Percentiles rank a stretch among this genome's conserved stretches.
Conservation (phyloP, 2,888 invertebrate species). For the Caradrina kadenii region DNA sequence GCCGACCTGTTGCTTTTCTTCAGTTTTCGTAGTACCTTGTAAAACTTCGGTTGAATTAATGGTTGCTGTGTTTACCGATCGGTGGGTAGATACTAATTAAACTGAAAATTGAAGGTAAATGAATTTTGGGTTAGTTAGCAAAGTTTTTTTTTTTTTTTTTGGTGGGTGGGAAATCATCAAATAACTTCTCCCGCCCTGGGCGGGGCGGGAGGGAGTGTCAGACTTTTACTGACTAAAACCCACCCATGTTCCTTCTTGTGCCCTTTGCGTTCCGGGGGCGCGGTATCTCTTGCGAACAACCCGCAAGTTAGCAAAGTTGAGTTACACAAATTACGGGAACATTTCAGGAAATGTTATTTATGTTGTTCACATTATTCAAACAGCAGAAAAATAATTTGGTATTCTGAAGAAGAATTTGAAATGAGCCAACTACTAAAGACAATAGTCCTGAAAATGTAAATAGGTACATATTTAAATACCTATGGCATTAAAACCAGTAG, state of each 20-base stretch:
- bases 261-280: too few relatives aligned
- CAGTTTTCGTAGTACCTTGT: conserved; percentile 26
- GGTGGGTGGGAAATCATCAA: too few relatives aligned
- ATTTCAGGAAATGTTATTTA: background rate
- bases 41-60: conserved; percentile 19
- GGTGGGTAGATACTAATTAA: conserved; percentile 3
- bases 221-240: too few relatives aligned
- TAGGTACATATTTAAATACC: conserved; percentile 2
- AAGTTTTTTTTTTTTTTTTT: too few relatives aligned
- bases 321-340: background rate
- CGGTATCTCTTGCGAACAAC: too few relatives aligned
- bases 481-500: background rate
- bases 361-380: background rate
- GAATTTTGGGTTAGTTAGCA: background rate
- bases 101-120: conserved; percentile 1
- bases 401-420: background rate
- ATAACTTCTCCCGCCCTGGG: too few relatives aligned
- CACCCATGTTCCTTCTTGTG: too few relatives aligned
- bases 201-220: too few relatives aligned
- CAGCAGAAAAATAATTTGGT: background rate
- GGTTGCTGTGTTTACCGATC: conserved; percentile 28
- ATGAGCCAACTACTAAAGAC: background rate
- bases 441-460: background rate
- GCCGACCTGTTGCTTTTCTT: conserved; percentile 56
- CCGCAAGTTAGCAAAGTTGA: background rate